Conservation (phyloP, 2,797 vertebrate species). For the Sphaeramia orbicularis region DNA sequence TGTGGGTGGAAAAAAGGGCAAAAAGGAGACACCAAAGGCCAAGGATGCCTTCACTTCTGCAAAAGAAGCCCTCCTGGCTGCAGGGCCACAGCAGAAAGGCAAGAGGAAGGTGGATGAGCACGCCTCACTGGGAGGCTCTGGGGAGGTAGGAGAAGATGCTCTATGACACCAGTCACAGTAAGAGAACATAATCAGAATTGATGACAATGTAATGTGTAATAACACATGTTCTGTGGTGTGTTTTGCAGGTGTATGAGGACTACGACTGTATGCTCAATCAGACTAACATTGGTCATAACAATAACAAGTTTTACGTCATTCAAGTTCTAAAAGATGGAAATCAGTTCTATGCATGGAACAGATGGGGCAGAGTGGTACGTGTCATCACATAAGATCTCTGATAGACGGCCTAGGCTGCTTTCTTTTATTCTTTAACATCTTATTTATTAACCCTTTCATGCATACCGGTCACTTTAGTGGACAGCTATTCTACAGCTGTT, state of each 20-base stretch:
- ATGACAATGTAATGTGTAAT: background rate
- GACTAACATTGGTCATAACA: constrained; percentile 91
- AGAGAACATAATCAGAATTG: background rate
- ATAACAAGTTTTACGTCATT: constrained; percentile 95
- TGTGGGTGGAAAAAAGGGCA: constrained; percentile 79
- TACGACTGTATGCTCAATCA: constrained; percentile 94
- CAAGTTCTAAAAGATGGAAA: constrained; percentile 82
- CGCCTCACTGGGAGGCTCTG: constrained; percentile 64
- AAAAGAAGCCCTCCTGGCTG: constrained; percentile 86
- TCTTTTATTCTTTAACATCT: background rate
- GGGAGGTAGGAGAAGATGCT: constrained; percentile 51
- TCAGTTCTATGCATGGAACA: constrained; percentile 86
- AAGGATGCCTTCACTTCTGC: constrained; percentile 86
- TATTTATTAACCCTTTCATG: too few species aligned
- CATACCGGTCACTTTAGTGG: too few species aligned
- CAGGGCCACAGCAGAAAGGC: constrained; percentile 79
- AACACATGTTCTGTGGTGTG: background rate
- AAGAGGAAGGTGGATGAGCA: constrained; percentile 81
- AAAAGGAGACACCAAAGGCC: constrained; percentile 76
- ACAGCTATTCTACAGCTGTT: too few species aligned
- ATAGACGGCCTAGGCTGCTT: background rate
- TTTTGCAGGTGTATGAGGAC: constrained; percentile 86
- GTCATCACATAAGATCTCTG: background rate
- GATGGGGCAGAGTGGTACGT: constrained; percentile 94
- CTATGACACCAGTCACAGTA: fast-evolving